These are phyloP conservation scores for Dipodomys merriami DNA, from an alignment of 2,113 vertebrate genomes.

Conservation along the genomic window DNA sequence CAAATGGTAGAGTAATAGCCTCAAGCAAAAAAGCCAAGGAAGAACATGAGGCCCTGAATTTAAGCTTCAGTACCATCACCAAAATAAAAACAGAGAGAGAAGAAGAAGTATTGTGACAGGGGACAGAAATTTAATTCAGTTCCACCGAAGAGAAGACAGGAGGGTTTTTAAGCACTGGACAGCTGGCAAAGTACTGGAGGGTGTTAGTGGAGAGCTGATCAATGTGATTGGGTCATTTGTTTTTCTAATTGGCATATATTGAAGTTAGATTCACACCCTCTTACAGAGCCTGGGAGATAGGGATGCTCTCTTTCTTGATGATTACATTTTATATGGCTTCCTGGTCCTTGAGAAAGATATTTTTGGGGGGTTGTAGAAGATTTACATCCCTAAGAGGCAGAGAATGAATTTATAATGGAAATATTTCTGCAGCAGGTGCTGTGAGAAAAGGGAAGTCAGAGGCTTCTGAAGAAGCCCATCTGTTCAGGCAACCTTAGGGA, in stretches of 20 bases:
- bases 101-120: too few relatives aligned
- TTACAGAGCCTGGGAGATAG: background rate
- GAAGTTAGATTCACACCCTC: background rate
- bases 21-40: too few relatives aligned
- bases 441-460: background rate
- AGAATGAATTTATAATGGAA: background rate
- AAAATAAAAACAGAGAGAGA: too few relatives aligned
- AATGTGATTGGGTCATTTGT: background rate
- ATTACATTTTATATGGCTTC: background rate
- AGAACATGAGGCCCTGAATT: too few relatives aligned
- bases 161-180: background rate
- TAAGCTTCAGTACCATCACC: too few relatives aligned
- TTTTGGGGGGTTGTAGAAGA: background rate
- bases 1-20: too few relatives aligned
- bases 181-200: background rate
- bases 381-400: constrained; percentile 18
- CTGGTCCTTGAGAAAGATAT: background rate
- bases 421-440: background rate
- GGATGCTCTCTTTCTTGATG: background rate
- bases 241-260: background rate
- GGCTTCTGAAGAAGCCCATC: background rate
- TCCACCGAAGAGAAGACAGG: background rate
- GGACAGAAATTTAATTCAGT: background rate
- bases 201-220: background rate
- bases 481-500: background rate